Evolutionary conservation across 2,888 invertebrate genomes (phyloP), one percentile per base, ranked within the genome.

Genomic region (Erynnis tages): DNA sequence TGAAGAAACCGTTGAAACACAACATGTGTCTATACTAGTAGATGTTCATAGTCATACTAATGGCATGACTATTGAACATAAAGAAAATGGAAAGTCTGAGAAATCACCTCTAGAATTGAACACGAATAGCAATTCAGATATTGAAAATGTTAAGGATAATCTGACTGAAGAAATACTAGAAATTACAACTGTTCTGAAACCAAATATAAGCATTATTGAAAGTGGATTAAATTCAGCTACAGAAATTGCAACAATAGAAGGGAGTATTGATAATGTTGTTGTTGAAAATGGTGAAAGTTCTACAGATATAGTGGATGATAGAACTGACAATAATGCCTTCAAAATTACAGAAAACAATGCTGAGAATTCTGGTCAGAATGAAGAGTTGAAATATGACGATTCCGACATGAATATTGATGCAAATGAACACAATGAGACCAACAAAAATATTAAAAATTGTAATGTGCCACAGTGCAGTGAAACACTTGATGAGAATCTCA

Each of bases 1-100:
- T 56, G 75, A 78, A 32, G 68, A 73, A 53, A 58, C 58, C 30
- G 55, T 54, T 46, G 16, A 58, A 21, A 52, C 52, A 10, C 14
- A 49, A 19, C 49, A 60, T 56, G 55, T 67, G 44, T 56, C 64
- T 5, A 57, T 69, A 6, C 53, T 49, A 35, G 66, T 63, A 45
- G 66, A 70, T 62, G 53, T 66, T 29, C 63, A 71, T 47, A 49
- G n/a, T n/a, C n/a, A 48, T 32, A 10, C 34, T 41, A 37, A 23
- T 11, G 25, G 5, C 1, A 21, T 11, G 8, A 23, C 14, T 11
- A 2, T 4, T 17, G 37, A 35, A 29, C 2, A 17, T 40, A 32
- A 25, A 10, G 11, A 34, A 10, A 14, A 4, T 2, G n/a, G 10
- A 11, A 3, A 8, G 10, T 16, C n/a, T 23, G 14, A 34, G 16